Evolutionary conservation across 2,888 invertebrate species (phyloP), one percentile per base, ranked within the genome.

Genomic region (Dynastes tityus): DNA sequence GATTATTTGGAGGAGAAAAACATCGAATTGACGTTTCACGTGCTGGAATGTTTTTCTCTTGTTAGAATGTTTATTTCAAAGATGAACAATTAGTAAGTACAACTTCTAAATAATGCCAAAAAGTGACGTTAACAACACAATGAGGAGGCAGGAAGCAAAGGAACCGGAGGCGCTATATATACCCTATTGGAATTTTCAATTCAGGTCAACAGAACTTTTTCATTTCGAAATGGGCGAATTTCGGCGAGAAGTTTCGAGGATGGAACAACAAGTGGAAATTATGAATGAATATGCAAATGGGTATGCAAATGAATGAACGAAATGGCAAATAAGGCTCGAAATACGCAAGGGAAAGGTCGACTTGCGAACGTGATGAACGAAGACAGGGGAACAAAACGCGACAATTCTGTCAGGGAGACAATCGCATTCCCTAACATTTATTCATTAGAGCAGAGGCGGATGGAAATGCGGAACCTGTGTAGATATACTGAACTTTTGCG

Each of bases 191-290:
- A 63, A 22, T 27, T 29, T 29, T 63, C 29, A 27, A 5, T 61
- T 29, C 37, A 3, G 37, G 2, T 37, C 65, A 13, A 65, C 6
- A 22, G 37, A 65, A 67, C 45, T 22, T 67, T 67, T 67, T 49
- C 13, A 49, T 22, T 67, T 45, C 49, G 16, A 22, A 49, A 45
- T 16, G 22, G 6, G 49, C n/a, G 27, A 49, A 67, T 49, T 49
- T 49, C 3, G 16, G 11, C 49, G 49, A 67, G 49, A 49, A 40
- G 22, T 49, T 67, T 67, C 67, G 49, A 16, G 67, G 49, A 49
- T 67, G 63, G 63, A 63, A 67, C 67, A 67, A 67, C 67, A 67
- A 67, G 67, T 67, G 67, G 67, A 49, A 67, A 67, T 67, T 67
- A 67, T 67, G 67, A 67, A 67, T 67, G 67, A 45, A 27, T 67